A percentile compares a stretch with the other conserved stretches of the same genome.
Evolutionary conservation across 2,797 vertebrate species (phyloP).

Genomic region (Melanogrammus aeglefinus): DNA sequence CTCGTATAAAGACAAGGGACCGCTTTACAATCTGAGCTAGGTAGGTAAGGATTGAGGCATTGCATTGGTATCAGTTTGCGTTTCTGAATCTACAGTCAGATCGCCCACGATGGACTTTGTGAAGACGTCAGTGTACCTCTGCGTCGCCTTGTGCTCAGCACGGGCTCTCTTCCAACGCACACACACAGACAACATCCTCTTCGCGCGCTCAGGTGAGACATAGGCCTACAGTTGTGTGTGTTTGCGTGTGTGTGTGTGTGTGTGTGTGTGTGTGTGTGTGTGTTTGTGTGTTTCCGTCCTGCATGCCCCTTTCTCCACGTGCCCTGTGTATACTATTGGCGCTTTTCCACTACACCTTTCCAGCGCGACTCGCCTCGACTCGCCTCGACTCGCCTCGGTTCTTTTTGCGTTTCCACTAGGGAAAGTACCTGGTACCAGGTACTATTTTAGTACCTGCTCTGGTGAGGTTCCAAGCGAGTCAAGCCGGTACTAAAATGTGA

Average conservation of each 20-base stretch:
- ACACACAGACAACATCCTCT: constrained; percentile 73
- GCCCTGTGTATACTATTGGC: background rate
- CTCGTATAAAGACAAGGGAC: background rate
- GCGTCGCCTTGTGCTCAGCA: constrained; percentile 76
- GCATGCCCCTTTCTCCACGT: background rate
- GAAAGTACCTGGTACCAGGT: no score
- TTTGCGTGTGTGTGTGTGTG: background rate
- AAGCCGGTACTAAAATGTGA: no score
- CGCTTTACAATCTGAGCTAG: background rate
- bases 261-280: constrained; percentile 25
- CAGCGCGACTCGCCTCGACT: no score
- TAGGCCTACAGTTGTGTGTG: constrained; percentile 2
- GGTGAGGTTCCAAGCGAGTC: no score
- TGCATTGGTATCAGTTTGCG: background rate
- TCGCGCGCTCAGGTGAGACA: constrained; percentile 78
- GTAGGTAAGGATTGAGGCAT: background rate
- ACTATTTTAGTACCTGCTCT: no score
- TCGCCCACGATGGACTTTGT: constrained; percentile 75
- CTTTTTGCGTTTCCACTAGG: no score
- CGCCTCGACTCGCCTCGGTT: no score
- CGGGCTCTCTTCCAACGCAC: constrained; percentile 68
- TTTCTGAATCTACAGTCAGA: background rate
- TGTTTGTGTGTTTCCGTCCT: constrained; percentile 8
- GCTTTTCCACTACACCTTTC: no score
- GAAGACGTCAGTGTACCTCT: constrained; percentile 73